These are phyloP conservation scores for Synanthedon tipuliformis DNA, from an alignment of 2,888 invertebrate genomes.

Conservation along the genomic window DNA sequence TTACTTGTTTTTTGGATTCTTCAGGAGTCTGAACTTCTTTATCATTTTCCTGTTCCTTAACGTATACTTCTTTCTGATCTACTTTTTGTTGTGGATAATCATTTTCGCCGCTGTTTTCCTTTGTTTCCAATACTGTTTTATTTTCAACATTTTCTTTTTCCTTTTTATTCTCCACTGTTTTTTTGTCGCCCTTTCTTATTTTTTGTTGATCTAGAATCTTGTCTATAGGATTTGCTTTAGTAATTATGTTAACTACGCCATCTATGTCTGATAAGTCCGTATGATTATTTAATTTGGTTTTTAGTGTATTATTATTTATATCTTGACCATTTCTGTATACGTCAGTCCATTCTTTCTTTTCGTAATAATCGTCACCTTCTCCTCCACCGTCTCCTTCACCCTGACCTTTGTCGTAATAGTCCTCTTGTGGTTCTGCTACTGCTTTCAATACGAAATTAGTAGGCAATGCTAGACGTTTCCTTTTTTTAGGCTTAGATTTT, in stretches of 20 bases:
- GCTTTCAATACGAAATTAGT: slow-evolving; percentile 41
- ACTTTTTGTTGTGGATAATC: too few relatives aligned
- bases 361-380: slow-evolving; percentile 45
- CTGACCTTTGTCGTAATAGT: slow-evolving; percentile 42
- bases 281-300: slow-evolving; percentile 16
- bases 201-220: slow-evolving; percentile 14
- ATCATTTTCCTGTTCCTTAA: slow-evolving; percentile 4
- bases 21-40: slow-evolving; percentile 7
- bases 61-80: not conserved
- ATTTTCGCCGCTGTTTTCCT: slow-evolving; percentile 1
- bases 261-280: slow-evolving; percentile 42
- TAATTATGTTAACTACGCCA: slow-evolving; percentile 45
- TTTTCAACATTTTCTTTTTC: slow-evolving; percentile 7
- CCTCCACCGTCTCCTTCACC: slow-evolving; percentile 42
- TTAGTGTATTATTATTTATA: slow-evolving; percentile 5
- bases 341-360: slow-evolving; percentile 57
- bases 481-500: slow-evolving; percentile 37
- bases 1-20: slow-evolving; percentile 6
- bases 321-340: slow-evolving; percentile 22
- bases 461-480: slow-evolving; percentile 48
- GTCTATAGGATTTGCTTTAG: slow-evolving; percentile 18
- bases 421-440: slow-evolving; percentile 43
- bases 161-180: not conserved
- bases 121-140: slow-evolving; percentile 1
- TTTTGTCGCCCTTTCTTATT: slow-evolving; percentile 2